Evolutionary conservation across 2,797 vertebrate species (phyloP).

Genomic region (Micropoecilia bifurca): DNA sequence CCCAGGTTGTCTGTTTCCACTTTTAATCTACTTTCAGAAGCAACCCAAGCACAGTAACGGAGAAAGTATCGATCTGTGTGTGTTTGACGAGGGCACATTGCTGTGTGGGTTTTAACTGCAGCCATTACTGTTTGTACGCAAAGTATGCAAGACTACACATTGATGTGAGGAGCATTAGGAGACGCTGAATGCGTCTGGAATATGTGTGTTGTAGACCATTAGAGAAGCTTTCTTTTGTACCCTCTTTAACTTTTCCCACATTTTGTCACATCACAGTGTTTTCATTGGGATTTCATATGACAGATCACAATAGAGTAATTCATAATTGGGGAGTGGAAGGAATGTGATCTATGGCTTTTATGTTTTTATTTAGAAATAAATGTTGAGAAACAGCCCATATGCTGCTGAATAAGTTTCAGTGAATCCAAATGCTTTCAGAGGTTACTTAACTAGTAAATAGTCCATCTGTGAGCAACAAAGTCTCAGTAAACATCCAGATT

Average conservation of each 20-base stretch:
- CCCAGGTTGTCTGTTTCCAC: conserved; percentile 55
- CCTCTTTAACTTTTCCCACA: background rate
- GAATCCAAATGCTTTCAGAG: background rate
- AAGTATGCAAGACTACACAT: conserved; percentile 4
- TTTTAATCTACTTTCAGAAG: conserved; percentile 69
- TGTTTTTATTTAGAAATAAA: background rate
- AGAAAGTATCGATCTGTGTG: conserved; percentile 48
- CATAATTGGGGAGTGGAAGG: background rate
- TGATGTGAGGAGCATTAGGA: background rate
- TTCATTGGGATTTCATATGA: too few species aligned
- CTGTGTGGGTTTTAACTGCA: conserved; percentile 20
- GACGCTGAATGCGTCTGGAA: background rate
- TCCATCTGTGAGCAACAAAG: background rate
- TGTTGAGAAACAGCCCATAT: background rate
- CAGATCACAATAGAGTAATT: background rate
- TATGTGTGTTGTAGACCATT: background rate
- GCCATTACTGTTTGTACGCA: conserved; percentile 7
- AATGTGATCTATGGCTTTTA: background rate
- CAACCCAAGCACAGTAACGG: conserved; percentile 59
- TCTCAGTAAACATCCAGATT: background rate
- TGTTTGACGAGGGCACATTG: conserved; percentile 14
- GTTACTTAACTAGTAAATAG: background rate
- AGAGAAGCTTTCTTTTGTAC: background rate
- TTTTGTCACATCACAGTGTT: background rate
- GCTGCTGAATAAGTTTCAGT: background rate